Conservation (phyloP, 2,113 vertebrate genomes). For the Anguilla japonica region DNA sequence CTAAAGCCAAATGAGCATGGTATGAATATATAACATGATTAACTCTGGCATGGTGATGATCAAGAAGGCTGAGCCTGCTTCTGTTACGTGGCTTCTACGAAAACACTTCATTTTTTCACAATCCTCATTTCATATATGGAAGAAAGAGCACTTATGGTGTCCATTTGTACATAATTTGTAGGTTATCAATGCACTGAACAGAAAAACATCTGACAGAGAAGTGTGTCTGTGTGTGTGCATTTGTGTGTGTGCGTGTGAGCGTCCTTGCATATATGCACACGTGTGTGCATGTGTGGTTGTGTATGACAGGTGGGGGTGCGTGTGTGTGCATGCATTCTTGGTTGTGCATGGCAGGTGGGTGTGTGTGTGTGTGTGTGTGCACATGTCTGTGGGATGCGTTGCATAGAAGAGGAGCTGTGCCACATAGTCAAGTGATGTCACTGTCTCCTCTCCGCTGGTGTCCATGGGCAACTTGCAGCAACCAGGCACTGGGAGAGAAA, state of each 20-base stretch:
- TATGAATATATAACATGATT: slow-evolving; percentile 15
- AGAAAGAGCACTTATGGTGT: neutral
- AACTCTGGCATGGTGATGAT: slow-evolving; percentile 48
- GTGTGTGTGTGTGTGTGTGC: too few species aligned
- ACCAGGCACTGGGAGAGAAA: neutral
- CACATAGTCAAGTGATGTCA: too few species aligned
- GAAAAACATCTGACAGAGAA: slow-evolving; percentile 30
- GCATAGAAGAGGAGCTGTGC: too few species aligned
- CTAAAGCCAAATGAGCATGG: slow-evolving; percentile 26
- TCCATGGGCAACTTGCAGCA: neutral
- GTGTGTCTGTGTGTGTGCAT: neutral
- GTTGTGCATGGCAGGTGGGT: too few species aligned
- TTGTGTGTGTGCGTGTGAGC: slow-evolving; percentile 9
- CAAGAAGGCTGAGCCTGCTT: slow-evolving; percentile 54
- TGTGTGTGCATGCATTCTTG: too few species aligned
- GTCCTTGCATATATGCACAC: neutral
- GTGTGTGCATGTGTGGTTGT: slow-evolving; percentile 10
- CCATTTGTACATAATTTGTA: slow-evolving; percentile 36
- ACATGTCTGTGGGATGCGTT: too few species aligned
- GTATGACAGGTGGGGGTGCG: neutral
- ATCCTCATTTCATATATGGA: slow-evolving; percentile 27
- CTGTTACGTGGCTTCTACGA: neutral
- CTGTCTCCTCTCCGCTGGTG: neutral
- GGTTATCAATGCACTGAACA: slow-evolving; percentile 55
- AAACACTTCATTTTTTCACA: slow-evolving; percentile 60